These are phyloP conservation scores for Meghimatium bilineatum DNA, from an alignment of 2,888 invertebrate species.

Conservation along the genomic window DNA sequence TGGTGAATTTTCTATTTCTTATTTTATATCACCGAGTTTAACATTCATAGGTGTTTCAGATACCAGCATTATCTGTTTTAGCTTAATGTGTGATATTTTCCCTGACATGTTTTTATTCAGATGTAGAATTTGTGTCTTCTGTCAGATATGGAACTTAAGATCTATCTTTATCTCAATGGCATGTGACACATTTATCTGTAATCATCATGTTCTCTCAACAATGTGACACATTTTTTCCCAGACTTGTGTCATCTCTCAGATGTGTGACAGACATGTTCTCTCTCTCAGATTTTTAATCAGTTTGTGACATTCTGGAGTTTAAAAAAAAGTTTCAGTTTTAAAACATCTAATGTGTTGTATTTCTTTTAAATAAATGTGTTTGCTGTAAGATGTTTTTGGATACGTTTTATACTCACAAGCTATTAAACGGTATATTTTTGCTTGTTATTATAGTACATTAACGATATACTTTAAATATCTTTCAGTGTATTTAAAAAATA, in stretches of 20 bases:
- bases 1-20: too few species aligned
- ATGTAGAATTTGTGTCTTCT: too few species aligned
- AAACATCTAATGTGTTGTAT: neutral
- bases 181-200: too few species aligned
- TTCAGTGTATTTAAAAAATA: neutral
- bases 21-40: too few species aligned
- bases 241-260: neutral
- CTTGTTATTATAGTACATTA: neutral
- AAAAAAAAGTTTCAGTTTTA: neutral
- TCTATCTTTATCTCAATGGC: too few species aligned
- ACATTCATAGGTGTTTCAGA: too few species aligned
- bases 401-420: conserved; percentile 1
- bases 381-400: conserved; percentile 5
- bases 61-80: too few species aligned
- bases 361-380: neutral
- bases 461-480: too few species aligned
- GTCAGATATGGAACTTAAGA: too few species aligned
- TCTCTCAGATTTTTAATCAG: neutral
- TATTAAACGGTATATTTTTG: neutral
- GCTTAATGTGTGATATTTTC: too few species aligned
- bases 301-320: neutral
- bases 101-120: too few species aligned
- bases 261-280: neutral
- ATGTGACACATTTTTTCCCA: neutral
- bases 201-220: neutral